Evolutionary conservation across 2,113 vertebrate species (phyloP).

Genomic region (Pseudolaguvia tuberculata): DNA sequence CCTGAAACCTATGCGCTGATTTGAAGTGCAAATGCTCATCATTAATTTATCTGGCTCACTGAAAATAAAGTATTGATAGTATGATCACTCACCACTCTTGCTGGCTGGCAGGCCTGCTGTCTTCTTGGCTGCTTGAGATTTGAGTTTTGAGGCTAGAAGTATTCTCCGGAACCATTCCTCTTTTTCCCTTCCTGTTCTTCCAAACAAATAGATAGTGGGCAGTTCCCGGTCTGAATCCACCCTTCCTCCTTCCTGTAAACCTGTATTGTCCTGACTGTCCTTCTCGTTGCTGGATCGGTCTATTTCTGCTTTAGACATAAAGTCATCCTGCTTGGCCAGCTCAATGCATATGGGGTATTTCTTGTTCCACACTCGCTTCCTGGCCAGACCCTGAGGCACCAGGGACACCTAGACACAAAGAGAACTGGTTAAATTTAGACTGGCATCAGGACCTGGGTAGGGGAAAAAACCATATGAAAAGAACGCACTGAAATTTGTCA

Average conservation of each 20-base stretch:
- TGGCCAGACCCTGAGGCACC: conserved; percentile 87
- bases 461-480: too few species aligned
- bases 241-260: conserved; percentile 62
- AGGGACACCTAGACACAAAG: conserved; percentile 76
- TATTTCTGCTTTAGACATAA: conserved; percentile 88
- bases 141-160: conserved; percentile 78
- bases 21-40: not conserved
- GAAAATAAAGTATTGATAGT: not conserved
- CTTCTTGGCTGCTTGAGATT: conserved; percentile 63
- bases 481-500: too few species aligned
- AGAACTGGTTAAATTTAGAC: not conserved
- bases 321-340: conserved; percentile 89
- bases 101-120: conserved; percentile 62
- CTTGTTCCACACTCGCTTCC: conserved; percentile 97
- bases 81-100: conserved; percentile 33
- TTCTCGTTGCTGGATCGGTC: conserved; percentile 74
- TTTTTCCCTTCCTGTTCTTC: conserved; percentile 92
- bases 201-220: conserved; percentile 86
- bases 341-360: conserved; percentile 97
- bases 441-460: conserved; percentile 8
- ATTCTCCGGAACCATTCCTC: conserved; percentile 96
- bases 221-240: conserved; percentile 61
- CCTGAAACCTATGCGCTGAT: not conserved
- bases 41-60: not conserved
- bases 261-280: conserved; percentile 54